phyloP scores from a whole-genome alignment of 2,797 vertebrate genomes.

The Eulemur coronatus region DNA sequence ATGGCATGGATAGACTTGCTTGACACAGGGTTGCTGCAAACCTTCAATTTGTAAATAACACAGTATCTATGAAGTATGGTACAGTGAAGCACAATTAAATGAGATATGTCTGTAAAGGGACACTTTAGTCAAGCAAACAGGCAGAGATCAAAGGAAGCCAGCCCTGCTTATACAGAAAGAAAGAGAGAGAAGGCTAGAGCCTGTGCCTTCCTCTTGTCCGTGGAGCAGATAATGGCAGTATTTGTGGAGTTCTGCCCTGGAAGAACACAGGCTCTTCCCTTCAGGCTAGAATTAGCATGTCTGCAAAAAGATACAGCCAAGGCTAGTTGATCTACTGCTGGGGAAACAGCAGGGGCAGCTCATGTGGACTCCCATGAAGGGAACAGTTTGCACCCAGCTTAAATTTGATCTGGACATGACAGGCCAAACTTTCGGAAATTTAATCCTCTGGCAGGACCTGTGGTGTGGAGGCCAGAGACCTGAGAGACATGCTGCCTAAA shows the following conservation, averaged over 20 bases:
- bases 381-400: slow-evolving; percentile 9
- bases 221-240: neutral
- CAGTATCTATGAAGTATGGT: neutral
- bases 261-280: slow-evolving; percentile 8
- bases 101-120: neutral
- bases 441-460: neutral
- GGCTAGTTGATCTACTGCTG: neutral
- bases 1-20: neutral
- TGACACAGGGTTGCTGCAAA: neutral
- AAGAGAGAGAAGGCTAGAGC: neutral
- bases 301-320: neutral
- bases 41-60: neutral
- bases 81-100: neutral
- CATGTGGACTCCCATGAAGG: neutral
- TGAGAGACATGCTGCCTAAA: neutral
- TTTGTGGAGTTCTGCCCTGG: neutral
- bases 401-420: slow-evolving; percentile 15
- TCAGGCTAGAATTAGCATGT: neutral
- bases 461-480: neutral
- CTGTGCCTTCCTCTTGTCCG: neutral
- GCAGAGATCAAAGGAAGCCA: neutral
- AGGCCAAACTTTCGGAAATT: slow-evolving; percentile 29
- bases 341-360: neutral
- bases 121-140: neutral
- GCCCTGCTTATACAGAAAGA: neutral